phyloP scores from a whole-genome alignment of 2,113 vertebrate genomes.

The Pitta sordida region DNA sequence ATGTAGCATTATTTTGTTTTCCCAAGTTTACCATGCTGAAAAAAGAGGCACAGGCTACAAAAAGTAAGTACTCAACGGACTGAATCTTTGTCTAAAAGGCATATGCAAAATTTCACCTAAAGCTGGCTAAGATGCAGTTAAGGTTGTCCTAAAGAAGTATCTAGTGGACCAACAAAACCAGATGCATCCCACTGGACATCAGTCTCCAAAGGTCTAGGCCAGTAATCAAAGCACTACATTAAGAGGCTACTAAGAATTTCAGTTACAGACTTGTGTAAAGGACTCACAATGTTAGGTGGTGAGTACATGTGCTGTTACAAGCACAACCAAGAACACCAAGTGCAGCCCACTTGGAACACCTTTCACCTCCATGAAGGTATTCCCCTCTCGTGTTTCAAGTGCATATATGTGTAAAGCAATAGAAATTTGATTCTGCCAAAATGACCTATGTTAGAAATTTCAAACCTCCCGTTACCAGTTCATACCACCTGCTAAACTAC shows the following conservation, averaged over 20 bases:
- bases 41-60: not conserved
- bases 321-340: not conserved
- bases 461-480: not conserved
- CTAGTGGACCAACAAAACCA: not conserved
- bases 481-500: not conserved
- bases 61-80: too few relatives aligned
- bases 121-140: not conserved
- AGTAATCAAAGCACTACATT: not conserved
- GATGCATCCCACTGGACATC: not conserved
- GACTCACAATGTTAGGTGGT: accelerated
- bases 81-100: not conserved
- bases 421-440: not conserved
- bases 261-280: not conserved
- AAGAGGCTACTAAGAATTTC: not conserved
- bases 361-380: not conserved
- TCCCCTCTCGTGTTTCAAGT: not conserved
- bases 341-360: not conserved
- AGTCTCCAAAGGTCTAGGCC: not conserved
- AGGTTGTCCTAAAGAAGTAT: not conserved
- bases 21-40: not conserved
- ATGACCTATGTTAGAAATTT: not conserved
- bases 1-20: not conserved
- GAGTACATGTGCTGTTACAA: not conserved
- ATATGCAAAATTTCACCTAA: not conserved
- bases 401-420: not conserved